Base-by-base conservation (phyloP, 2,113 vertebrate species). In the Lampris incognitus region DNA sequence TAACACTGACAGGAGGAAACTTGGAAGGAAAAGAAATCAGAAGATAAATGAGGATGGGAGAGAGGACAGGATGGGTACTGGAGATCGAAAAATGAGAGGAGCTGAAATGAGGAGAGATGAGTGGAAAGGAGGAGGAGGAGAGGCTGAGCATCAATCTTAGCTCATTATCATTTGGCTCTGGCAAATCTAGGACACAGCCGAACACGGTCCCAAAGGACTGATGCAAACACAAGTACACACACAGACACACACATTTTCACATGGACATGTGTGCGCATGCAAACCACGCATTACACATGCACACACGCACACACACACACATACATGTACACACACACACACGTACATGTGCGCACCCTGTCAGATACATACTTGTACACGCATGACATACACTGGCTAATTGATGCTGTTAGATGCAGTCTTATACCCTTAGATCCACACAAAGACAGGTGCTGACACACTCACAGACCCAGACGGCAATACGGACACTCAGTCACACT, bases 151-250 rank as follows among this genome's bases (percentile, higher is more conserved):
- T 90, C 84, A 93, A 84, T 91, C 88, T 72, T 9, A 64, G 67
- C 86, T 88, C 81, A 88, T 91, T 88, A 93, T 82, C 77, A 87
- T 87, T 83, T 83, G 83, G 82, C 82, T 78, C 67, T 40, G 9
- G 82, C 58, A 74, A 88, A 93, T 87, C 80, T 86, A 79, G 88
- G 86, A 83, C 88, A 85, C 79, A 78, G 77, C 72, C 48, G 49
- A 74, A 61, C 63, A 52, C 39, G 59, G 72, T 85, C 85, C 80
- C 87, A 36, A 44, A 74, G 57, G 81, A 86, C 60, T 40, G 6
- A 39, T 2, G 42, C 68, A 59, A 46, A 62, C 74, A 73, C 60
- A 55, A 50, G 42, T n/a, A 56, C 66, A 44, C 50, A 44, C 66
- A 59, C 55, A 49, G 46, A 57, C 52, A 69, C 67, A 58, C 48